Conservation (phyloP, 2,113 vertebrate genomes). For the Hippocampus mohnikei region DNA sequence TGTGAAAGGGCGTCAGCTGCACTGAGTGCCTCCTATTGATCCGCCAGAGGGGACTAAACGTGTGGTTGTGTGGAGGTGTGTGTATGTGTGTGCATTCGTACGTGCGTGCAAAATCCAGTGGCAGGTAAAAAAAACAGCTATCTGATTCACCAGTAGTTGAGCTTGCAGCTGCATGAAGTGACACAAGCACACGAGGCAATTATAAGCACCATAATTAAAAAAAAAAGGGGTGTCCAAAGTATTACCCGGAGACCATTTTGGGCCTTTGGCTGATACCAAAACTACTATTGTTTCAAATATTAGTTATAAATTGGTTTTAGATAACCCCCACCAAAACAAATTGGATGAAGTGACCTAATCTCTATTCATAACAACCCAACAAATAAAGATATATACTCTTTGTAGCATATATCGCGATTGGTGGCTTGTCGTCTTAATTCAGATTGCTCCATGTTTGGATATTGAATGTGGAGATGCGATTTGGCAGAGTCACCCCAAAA, state of each 20-base stretch:
- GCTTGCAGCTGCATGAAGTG: slow-evolving; percentile 22
- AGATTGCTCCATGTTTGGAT: neutral
- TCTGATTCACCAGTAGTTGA: slow-evolving; percentile 58
- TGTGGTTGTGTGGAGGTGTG: slow-evolving; percentile 12
- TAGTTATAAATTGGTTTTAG: neutral
- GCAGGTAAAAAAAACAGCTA: slow-evolving; percentile 59
- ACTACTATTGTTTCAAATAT: neutral
- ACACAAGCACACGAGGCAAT: neutral
- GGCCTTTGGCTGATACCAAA: neutral
- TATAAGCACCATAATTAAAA: neutral
- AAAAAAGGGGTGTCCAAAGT: neutral
- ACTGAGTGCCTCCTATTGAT: slow-evolving; percentile 86
- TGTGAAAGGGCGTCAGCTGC: slow-evolving; percentile 77
- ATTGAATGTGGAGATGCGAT: neutral
- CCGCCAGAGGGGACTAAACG: slow-evolving; percentile 55
- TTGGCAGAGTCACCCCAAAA: neutral
- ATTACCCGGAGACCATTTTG: too few species aligned
- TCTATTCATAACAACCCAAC: neutral
- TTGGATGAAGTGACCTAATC: neutral
- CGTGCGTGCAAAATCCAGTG: slow-evolving; percentile 74
- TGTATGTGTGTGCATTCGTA: slow-evolving; percentile 21
- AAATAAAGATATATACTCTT: neutral
- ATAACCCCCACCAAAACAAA: too few species aligned
- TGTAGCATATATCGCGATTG: too few species aligned
- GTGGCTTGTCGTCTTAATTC: too few species aligned